A percentile compares a stretch with the other conserved stretches of the same genome.
Conservation (phyloP, 1,140 invertebrate species). For the Macrobrachium nipponense region DNA sequence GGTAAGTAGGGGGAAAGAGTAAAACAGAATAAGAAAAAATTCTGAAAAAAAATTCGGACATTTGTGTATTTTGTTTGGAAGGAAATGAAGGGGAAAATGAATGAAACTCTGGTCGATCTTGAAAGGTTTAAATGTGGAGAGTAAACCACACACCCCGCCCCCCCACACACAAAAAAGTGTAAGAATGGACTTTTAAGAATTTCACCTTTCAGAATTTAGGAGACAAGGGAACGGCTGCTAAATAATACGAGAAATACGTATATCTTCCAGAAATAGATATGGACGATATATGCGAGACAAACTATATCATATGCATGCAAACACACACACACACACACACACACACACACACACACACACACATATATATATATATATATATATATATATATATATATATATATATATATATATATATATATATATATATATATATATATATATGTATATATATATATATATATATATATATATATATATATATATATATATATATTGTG, state of each 20-base stretch:
- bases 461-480: neutral
- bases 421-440: neutral
- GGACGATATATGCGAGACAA: neutral
- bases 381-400: neutral
- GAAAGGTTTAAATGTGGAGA: no score
- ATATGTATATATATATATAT: neutral
- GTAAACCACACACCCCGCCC: no score
- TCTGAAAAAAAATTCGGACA: no score
- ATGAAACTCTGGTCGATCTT: no score
- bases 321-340: neutral
- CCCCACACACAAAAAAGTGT: no score
- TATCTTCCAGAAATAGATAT: neutral
- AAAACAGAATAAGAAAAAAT: no score
- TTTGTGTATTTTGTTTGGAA: no score
- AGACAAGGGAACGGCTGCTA: no score
- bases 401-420: neutral
- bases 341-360: neutral
- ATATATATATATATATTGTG: neutral
- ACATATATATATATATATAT: neutral
- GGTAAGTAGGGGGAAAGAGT: no score
- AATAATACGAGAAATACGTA: neutral
- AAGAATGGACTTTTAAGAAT: no score
- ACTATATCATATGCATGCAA: neutral
- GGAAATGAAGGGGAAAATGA: no score
- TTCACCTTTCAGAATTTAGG: no score